Base-by-base conservation (phyloP, 2,113 vertebrate genomes). In the Oryzias melastigma region DNA sequence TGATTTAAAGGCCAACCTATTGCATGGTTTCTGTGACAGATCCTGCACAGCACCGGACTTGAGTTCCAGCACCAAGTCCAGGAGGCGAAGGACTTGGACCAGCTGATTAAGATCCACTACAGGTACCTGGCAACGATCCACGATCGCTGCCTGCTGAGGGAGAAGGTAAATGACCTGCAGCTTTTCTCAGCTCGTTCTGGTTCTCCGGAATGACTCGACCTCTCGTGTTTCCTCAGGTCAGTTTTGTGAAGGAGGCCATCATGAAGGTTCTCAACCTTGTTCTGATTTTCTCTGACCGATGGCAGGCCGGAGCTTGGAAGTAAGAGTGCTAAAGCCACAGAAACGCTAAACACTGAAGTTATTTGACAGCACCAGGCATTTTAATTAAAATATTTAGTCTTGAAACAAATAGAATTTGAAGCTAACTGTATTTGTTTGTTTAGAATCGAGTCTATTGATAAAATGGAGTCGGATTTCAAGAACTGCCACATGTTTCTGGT, bases 401-500 rank as follows among this genome's bases (percentile, higher is more conserved):
- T 12, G 35, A 35, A 35, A 35, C 10, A 12, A 12, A 35, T 12
- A 35, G 2, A 12, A 35, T 35, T 35, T 35, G 35, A 19, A 17
- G 49, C 52, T 25, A 27, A 54, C 24, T 3, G 58, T 24, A 5
- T 58, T 18, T 46, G 70, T 54, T 55, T 7, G 60, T 64, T 40
- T 76, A 99, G 97, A 81, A 95, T 97, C 59, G 97, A 98, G 80
- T 97, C 95, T 46, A 98, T 98, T 65, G 93, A 96, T 82, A 98
- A 98, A 88, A 98, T 98, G 95, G 97, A 99, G 84, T 98, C 95
- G 0, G 97, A 99, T 80, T 98, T 98, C 89, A 98, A 98, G 82
- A 99, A 98, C 84, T 99, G 96, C 67, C 97, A 98, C 85, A 95
- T 98, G 94, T 99, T 99, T 86, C 93, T 99, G 24, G 96, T 99